Percentiles rank a stretch among this genome's conserved stretches.
Conservation (phyloP, 1,140 invertebrate species). For the Leptinotarsa defecta region DNA sequence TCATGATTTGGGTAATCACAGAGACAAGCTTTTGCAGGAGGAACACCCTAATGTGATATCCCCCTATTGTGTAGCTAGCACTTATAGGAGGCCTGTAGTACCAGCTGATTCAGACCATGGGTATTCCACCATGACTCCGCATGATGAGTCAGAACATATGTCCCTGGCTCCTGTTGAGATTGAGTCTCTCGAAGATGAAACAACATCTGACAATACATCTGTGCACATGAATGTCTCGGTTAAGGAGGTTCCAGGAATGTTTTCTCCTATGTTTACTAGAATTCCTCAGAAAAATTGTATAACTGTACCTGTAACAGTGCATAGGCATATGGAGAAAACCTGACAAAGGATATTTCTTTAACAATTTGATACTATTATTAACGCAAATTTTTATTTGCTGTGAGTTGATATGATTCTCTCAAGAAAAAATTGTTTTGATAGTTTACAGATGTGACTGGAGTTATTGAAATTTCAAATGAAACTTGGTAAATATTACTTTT, state of each 20-base stretch:
- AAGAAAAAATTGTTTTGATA: too few relatives aligned
- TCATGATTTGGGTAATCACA: constrained; percentile 61
- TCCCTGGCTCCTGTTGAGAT: constrained; percentile 71
- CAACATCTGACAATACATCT: constrained; percentile 65
- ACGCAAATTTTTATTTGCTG: too few relatives aligned
- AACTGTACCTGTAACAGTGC: constrained; percentile 85
- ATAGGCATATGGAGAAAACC: constrained; percentile 77
- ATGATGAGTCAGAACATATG: constrained; percentile 79
- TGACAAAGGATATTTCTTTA: constrained; percentile 16
- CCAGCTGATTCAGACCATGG: constrained; percentile 90
- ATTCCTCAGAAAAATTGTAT: constrained; percentile 69
- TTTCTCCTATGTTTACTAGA: constrained; percentile 57
- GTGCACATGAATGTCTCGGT: constrained; percentile 64
- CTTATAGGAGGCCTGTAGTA: constrained; percentile 77
- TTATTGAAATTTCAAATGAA: too few relatives aligned
- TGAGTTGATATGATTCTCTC: too few relatives aligned
- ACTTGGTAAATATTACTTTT: too few relatives aligned
- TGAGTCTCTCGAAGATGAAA: constrained; percentile 63
- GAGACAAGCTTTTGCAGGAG: constrained; percentile 66
- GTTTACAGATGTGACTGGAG: too few relatives aligned
- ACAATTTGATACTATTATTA: background rate
- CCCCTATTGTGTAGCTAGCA: constrained; percentile 84
- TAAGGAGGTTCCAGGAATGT: constrained; percentile 49
- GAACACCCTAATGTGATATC: constrained; percentile 70
- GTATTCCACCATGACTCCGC: constrained; percentile 93